These are phyloP conservation scores for Thecocarcelia acutangulata DNA, from an alignment of 2,888 invertebrate species.

Conservation along the genomic window DNA sequence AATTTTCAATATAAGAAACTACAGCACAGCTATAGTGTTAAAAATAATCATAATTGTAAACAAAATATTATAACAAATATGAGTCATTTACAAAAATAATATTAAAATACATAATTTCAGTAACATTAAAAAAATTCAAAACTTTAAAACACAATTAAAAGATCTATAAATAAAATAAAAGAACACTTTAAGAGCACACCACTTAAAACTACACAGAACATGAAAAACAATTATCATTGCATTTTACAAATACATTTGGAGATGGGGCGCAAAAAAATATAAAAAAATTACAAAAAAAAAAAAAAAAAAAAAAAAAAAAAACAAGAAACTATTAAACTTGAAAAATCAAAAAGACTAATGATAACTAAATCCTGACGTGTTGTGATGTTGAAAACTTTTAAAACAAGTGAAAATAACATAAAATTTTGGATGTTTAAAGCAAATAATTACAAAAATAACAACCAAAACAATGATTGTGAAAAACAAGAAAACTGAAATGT, in stretches of 20 bases:
- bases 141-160: background rate
- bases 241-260: conserved; percentile 74
- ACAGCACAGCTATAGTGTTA: conserved; percentile 58
- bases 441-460: conserved; percentile 66
- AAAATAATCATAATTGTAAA: conserved; percentile 33
- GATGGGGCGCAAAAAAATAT: conserved; percentile 78
- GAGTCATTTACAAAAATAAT: conserved; percentile 49
- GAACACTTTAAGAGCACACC: conserved; percentile 63
- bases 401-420: conserved; percentile 53
- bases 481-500: conserved; percentile 44
- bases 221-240: conserved; percentile 36
- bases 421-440: conserved; percentile 67
- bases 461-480: conserved; percentile 59
- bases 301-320: conserved; percentile 66
- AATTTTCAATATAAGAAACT: conserved; percentile 14
- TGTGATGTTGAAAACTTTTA: conserved; percentile 71
- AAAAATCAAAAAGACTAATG: conserved; percentile 68
- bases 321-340: conserved; percentile 59
- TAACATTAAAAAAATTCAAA: conserved; percentile 26
- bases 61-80: conserved; percentile 17
- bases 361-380: conserved; percentile 68
- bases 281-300: conserved; percentile 57
- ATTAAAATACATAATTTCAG: conserved; percentile 22
- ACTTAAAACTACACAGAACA: conserved; percentile 57
- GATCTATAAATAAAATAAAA: conserved; percentile 7